Base-by-base conservation (phyloP, 2,888 invertebrate genomes). In the Tachina fera region DNA sequence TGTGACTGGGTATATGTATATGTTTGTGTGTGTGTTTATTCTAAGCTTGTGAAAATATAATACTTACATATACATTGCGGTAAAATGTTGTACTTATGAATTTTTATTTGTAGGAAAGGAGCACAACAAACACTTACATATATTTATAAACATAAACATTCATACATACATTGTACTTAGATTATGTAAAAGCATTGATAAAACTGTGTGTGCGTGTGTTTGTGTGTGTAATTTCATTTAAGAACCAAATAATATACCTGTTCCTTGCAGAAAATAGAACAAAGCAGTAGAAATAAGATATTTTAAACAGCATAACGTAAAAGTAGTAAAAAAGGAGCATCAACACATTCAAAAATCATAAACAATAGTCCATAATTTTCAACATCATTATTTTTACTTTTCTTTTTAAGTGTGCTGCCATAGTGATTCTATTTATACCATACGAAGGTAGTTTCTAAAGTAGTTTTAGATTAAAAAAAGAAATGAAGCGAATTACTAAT, bases 331-430 rank as follows among this genome's bases (percentile, higher is more conserved):
- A 85, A 85, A 85, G 63, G 82, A 63, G 70, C 82, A 85, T 77
- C 81, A 85, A 77, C 77, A 81, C 77, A 81, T 77, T 81, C 39
- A 22, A 63, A 72, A 61, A 49, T 19, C 58, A 71, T 60, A 74
- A 81, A 77, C 49, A 77, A 84, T 53, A 81, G 81, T 74, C 77
- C 76, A 72, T 68, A 77, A 77, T 77, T 84, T 81, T 68, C 71
- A 72, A 60, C 71, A 76, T 80, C 67, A 78, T 83, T 75, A 83
- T 74, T 45, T 47, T 71, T 70, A 63, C 39, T 82, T 76, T 58
- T 22, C 47, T 70, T 51, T 22, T 41, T 39, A 31, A 67, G 19
- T 47, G 56, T 47, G 9, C n/a, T 39, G 14, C 53, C 6, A 8
- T 41, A 22, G 16, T 41, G 11, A 41, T 9, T 16, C 8, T 49